Base-by-base conservation (phyloP, 2,113 vertebrate species). In the Nyctibius bracteatus region DNA sequence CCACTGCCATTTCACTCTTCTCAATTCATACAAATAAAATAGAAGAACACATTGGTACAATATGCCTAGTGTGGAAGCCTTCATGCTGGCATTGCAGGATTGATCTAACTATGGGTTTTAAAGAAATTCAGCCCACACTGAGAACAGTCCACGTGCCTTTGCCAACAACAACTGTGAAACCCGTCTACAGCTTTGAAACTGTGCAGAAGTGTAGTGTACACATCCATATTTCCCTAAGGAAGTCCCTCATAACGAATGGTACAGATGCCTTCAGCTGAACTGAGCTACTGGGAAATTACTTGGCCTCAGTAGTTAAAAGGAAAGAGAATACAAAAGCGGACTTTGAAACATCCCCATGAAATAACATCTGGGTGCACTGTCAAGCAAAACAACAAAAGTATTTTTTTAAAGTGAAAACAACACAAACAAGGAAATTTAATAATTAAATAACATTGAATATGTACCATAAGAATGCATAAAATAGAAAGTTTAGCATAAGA, bases 11-110 rank as follows among this genome's bases (percentile, higher is more conserved):
- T 87, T 84, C 16, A 19, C 5, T 59, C 10, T 28, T 52, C 27
- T 43, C 18, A 58, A 22, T 46, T 52, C 25, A 39, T 25, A 57
- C 3, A 58, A 61, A 46, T 43, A 3, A 73, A 92, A 63, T 1
- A 66, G 27, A 57, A 49, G 13, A 39, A 8, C 5, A 24, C 6
- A 44, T 28, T 1, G 2, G 3, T 8, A 39, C 28, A 6, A 24
- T 22, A 28, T 4, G 1, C 12, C 2, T 12, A 7, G 3, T 1
- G 3, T 31, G 6, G 7, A n/a, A 66, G 4, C 15, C 30, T 44
- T 47, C 19, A 33, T 0, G 0, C 4, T 5, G 3, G 8, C 1
- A 9, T 12, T 33, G 8, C 1, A 5, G 8, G 7, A 6, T 18
- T 79, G 11, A 90, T 39, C 12, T 16, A 31, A 23, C 6, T 41